Conservation (phyloP, 1,140 invertebrate species). For the Bacillus rossius region DNA sequence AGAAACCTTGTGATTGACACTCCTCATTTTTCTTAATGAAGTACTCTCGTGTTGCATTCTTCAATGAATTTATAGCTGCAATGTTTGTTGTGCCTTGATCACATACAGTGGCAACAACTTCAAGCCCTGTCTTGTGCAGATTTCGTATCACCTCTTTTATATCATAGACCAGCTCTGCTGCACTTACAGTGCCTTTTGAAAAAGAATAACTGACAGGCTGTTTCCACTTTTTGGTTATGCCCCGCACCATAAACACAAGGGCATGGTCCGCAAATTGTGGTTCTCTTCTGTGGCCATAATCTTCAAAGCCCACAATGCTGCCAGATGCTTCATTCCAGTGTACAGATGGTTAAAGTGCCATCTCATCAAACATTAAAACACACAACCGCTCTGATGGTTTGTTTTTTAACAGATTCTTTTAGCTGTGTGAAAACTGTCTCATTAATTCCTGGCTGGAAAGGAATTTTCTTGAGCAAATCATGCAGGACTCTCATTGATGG, state of each 20-base stretch:
- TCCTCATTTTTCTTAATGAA: no score
- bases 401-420: conserved; percentile 18
- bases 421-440: conserved; percentile 27
- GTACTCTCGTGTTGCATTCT: no score
- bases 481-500: conserved; percentile 17
- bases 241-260: conserved; percentile 22
- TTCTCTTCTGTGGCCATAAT: conserved; percentile 17
- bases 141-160: conserved; percentile 11
- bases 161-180: neutral
- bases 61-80: no score
- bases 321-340: conserved; percentile 14
- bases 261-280: conserved; percentile 23
- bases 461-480: conserved; percentile 17
- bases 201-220: conserved; percentile 19
- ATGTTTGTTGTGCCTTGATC: no score
- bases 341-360: conserved; percentile 8
- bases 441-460: conserved; percentile 28
- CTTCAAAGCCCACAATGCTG: conserved; percentile 22
- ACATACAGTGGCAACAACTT: no score
- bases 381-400: conserved; percentile 9
- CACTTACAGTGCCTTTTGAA: conserved; percentile 4
- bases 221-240: conserved; percentile 21
- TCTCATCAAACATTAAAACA: conserved; percentile 21
- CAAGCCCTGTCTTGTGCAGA: no score
- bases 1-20: no score